Evolutionary conservation across 2,113 vertebrate species (phyloP).

Genomic region (Sylvilagus bachmani): DNA sequence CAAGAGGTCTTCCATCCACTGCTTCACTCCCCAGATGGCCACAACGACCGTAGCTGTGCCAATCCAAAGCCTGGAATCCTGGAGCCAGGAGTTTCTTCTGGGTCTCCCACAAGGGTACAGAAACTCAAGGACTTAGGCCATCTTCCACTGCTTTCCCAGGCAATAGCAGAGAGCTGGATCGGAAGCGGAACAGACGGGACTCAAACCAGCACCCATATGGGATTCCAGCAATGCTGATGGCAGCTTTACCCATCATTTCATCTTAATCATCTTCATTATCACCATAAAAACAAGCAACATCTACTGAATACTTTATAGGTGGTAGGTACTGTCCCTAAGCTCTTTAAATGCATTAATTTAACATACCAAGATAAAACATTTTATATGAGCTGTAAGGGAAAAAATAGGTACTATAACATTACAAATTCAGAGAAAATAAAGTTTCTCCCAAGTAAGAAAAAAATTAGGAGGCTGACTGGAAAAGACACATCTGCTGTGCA

Average conservation of each 20-base stretch:
- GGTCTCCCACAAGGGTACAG: too few species aligned
- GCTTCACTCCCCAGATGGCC: too few species aligned
- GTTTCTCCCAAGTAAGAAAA: conserved; percentile 32
- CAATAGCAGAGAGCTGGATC: too few species aligned
- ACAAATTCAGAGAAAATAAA: conserved; percentile 38
- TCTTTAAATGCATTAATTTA: conserved; percentile 34
- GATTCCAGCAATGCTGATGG: too few species aligned
- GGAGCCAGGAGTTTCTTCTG: too few species aligned
- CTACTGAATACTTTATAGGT: conserved; percentile 20
- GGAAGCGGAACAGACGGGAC: too few species aligned
- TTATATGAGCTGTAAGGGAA: conserved; percentile 33
- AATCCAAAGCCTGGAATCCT: too few species aligned
- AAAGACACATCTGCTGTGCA: neutral
- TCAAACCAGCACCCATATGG: too few species aligned
- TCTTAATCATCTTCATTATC: neutral
- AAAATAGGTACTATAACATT: neutral
- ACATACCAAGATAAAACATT: neutral
- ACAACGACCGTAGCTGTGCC: too few species aligned
- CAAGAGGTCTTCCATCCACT: too few species aligned
- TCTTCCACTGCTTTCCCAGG: too few species aligned
- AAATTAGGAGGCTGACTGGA: neutral
- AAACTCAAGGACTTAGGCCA: too few species aligned
- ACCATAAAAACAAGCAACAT: neutral
- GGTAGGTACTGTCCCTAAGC: neutral
- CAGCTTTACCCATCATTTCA: neutral